These are phyloP conservation scores for Dicyrtomina minuta DNA, from an alignment of 2,888 invertebrate genomes.

Conservation along the genomic window DNA sequence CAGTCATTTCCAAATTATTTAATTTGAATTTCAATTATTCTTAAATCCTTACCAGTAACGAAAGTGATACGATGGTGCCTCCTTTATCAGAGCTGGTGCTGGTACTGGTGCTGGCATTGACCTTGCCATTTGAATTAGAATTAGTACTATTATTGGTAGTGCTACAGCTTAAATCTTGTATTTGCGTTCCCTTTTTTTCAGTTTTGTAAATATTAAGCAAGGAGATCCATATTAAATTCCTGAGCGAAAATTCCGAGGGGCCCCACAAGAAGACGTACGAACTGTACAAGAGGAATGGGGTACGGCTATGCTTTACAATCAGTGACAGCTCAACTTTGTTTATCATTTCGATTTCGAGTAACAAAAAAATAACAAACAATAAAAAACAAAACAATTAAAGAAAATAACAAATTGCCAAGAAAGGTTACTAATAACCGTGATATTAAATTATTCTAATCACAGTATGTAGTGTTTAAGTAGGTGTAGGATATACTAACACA, in stretches of 20 bases:
- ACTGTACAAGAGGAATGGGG: neutral
- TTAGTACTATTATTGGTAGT: too few relatives aligned
- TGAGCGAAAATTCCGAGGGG: neutral
- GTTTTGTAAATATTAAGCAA: too few relatives aligned
- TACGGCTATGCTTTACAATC: neutral
- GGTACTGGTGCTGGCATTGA: too few relatives aligned
- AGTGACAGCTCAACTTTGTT: neutral
- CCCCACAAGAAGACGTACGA: neutral
- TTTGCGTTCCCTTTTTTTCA: too few relatives aligned
- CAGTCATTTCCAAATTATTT: too few relatives aligned
- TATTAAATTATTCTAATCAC: neutral
- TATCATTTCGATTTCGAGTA: neutral
- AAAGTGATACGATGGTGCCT: too few relatives aligned
- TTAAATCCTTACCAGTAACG: too few relatives aligned
- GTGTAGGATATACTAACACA: too few relatives aligned
- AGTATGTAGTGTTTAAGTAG: neutral
- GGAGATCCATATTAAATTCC: slow-evolving; percentile 12
- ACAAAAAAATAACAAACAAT: neutral
- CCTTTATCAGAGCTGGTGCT: too few relatives aligned
- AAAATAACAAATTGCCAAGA: neutral
- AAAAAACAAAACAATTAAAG: neutral
- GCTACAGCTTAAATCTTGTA: too few relatives aligned
- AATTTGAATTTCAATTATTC: too few relatives aligned
- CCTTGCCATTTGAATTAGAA: too few relatives aligned
- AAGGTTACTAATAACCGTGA: neutral